Evolutionary conservation across 2,797 vertebrate species (phyloP), one percentile per base, ranked within the genome.

Genomic region (Cossypha caffra): DNA sequence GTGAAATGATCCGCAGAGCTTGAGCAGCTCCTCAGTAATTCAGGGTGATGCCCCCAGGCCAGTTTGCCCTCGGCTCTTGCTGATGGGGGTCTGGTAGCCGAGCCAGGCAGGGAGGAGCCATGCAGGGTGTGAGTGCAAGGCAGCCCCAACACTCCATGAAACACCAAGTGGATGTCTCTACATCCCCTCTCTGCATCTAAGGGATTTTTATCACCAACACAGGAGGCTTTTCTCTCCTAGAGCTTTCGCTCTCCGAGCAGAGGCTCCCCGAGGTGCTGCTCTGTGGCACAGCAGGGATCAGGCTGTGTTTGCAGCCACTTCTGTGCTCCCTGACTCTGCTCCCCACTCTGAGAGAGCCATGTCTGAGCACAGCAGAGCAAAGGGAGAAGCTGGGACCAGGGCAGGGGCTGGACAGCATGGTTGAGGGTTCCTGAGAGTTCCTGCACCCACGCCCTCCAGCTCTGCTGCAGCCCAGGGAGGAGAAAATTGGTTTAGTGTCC

Each of bases 1-100:
- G 4, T 4, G 42, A 35, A 55, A 28, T 29, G 21, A 43, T 33
- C 25, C 2, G 1, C 3, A 29, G 6, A 57, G 69, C 19, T 33
- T 12, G 40, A 63, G 63, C 37, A 66, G 33, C 37, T 37, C 37
- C 33, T 16, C 42, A 31, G 42, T 15, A 50, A 63, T 24, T 37
- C 0, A 2, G 7, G 25, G 3, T 1, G 0, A 11, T 18, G 2
- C 14, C 16, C 52, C 18, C 2, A 4, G 15, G 7, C 25, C 1
- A 5, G n/a, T 40, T 37, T 79, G 31, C 47, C 25, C 61, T 4
- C 0, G 2, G 68, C 59, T n/a, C 8, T n/a, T 63, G 82, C n/a
- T 58, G 26, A 10, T 26, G 68, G 3, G 40, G 20, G 50, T 28
- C 42, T 21, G 29, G 75, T 8, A 54, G 26, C 7, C 7, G 42